Conservation (phyloP, 2,888 invertebrate species). For the Machimus atricapillus region DNA sequence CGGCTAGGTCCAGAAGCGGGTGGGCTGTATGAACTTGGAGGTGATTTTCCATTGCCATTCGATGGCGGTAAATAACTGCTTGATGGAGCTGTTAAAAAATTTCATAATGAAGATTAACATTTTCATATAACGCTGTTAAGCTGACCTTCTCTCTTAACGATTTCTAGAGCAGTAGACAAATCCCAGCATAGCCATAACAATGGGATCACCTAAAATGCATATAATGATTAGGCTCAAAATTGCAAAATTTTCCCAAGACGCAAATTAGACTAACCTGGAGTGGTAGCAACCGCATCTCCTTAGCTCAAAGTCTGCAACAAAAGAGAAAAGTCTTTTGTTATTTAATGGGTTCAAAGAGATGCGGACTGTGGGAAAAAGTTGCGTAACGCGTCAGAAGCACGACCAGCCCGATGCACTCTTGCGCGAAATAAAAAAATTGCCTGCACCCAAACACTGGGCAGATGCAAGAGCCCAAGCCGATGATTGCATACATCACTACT, state of each 20-base stretch:
- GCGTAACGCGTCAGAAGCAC: neutral
- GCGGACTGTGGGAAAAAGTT: conserved; percentile 2
- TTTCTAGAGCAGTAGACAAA: neutral
- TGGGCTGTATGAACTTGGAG: conserved; percentile 67
- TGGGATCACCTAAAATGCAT: neutral
- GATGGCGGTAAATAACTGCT: conserved; percentile 59
- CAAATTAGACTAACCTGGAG: neutral
- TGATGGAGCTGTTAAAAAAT: conserved; percentile 54
- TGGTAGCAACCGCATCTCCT: conserved; percentile 1
- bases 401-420: neutral
- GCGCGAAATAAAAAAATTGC: neutral
- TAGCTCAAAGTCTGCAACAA: neutral
- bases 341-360: neutral
- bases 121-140: neutral
- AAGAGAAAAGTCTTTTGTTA: neutral
- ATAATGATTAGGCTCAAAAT: neutral
- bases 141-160: conserved; percentile 54
- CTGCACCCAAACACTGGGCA: neutral
- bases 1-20: conserved; percentile 60
- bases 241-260: neutral
- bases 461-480: neutral
- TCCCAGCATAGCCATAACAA: neutral
- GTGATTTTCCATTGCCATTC: conserved; percentile 61
- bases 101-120: neutral
- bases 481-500: neutral